Base-by-base conservation (phyloP, 2,888 invertebrate species). In the Trisateles emortualis region DNA sequence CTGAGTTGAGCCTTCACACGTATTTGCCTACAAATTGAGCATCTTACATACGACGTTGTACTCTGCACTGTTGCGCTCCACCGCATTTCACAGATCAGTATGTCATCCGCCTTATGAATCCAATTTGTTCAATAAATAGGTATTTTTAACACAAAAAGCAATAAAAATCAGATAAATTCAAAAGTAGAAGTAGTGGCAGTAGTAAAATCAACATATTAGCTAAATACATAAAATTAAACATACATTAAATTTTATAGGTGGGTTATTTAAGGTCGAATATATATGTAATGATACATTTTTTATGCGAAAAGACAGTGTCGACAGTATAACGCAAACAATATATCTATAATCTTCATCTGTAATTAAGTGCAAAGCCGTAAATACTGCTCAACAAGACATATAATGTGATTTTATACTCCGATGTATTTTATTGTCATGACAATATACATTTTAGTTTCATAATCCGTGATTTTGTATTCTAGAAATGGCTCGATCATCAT, bases 351-450 rank as follows among this genome's bases (percentile, higher is more conserved):
- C 19, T 24, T 40, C 14, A 8, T 14, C 22, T 9, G 32, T 29
- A 39, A 52, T 52, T 45, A 52, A 26, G 33, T 40, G 40, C 29
- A 35, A 39, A 40, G 40, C 13, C 39, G 40, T 52, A 45, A 52
- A 52, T 45, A 33, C 11, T 35, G 10, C 19, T 45, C 11, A 39
- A 43, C 16, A n/a, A 50, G 38, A 50, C 24, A 36, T 24, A 30
- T 38, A 19, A 41, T 42, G 38, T 29, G 2, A 6, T 36, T 29
- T 49, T 35, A 35, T 24, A 11, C 16, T 24, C 16, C 8, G 0
- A 30, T 36, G 11, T 30, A 19, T 38, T 50, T 43, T 38, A 50
- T 50, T 43, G 22, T 22, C 5, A 26, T 24, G 33, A 17, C 24
- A 40, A 41, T 48, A 16, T 24, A 16, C 11, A n/a, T 33, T 41